Evolutionary conservation across 2,797 vertebrate species (phyloP).

Genomic region (Pteropus rufus): DNA sequence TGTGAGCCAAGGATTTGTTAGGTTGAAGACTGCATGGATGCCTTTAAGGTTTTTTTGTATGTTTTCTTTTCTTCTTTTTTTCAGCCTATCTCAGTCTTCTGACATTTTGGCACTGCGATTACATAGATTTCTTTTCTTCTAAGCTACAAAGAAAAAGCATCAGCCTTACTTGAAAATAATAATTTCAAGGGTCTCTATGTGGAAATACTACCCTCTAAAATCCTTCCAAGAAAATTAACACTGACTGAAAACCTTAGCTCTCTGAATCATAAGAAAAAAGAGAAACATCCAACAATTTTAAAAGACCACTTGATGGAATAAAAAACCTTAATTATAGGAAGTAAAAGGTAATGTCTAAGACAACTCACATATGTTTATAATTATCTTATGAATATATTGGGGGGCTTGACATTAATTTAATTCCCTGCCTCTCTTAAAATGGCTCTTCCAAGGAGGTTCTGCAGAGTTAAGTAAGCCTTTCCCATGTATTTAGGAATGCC

Average conservation of each 20-base stretch:
- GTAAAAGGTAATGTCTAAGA: not conserved
- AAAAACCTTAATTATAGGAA: not conserved
- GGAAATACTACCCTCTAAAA: constrained; percentile 41
- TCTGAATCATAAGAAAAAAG: not conserved
- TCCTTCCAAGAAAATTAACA: constrained; percentile 51
- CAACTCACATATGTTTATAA: not conserved
- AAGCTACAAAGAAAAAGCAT: constrained; percentile 52
- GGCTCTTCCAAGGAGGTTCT: not conserved
- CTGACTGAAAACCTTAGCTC: constrained; percentile 48
- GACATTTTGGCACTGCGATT: constrained; percentile 70
- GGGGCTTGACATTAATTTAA: not conserved
- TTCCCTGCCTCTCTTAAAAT: not conserved
- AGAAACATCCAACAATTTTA: not conserved
- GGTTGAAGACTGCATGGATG: not conserved
- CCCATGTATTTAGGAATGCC: not conserved
- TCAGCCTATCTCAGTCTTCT: constrained; percentile 53
- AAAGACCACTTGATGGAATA: not conserved
- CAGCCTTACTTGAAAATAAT: constrained; percentile 65
- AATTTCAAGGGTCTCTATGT: constrained; percentile 54
- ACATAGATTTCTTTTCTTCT: constrained; percentile 61
- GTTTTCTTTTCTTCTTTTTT: constrained; percentile 11
- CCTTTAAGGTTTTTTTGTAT: constrained; percentile 17
- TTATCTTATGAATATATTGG: not conserved
- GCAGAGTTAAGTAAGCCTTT: not conserved
- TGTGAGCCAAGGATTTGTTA: constrained; percentile 55